Evolutionary conservation across 1,140 invertebrate genomes (phyloP).

Genomic region (Papilio dardanus): DNA sequence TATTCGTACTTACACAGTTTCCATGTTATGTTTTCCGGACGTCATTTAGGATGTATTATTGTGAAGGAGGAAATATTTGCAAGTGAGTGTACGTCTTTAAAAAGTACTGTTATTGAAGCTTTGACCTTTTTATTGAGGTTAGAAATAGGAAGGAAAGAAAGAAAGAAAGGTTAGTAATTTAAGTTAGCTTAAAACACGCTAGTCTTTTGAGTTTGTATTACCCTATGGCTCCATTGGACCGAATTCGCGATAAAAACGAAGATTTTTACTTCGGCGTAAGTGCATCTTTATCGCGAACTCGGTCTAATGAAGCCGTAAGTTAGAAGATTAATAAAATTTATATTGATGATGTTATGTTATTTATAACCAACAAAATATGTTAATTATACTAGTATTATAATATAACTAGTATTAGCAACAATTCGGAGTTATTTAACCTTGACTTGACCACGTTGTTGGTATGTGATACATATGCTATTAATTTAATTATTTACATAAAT

Average conservation of each 20-base stretch:
- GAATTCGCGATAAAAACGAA: too few species aligned
- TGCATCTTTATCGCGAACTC: too few species aligned
- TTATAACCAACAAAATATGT: slow-evolving; percentile 5
- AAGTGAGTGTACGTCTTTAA: neutral
- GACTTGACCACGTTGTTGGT: neutral
- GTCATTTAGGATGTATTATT: slow-evolving; percentile 24
- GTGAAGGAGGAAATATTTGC: neutral
- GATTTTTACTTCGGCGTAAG: too few species aligned
- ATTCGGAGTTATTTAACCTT: neutral
- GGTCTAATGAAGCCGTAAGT: too few species aligned
- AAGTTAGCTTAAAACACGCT: too few species aligned
- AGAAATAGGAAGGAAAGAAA: too few species aligned
- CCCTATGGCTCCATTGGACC: too few species aligned
- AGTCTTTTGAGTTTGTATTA: too few species aligned
- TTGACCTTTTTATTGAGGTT: neutral
- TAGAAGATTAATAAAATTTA: too few species aligned
- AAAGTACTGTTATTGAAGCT: neutral
- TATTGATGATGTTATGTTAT: neutral
- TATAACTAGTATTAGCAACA: neutral
- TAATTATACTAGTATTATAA: neutral
- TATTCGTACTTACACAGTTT: too few species aligned
- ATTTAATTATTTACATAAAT: slow-evolving; percentile 3
- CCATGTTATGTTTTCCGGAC: neutral
- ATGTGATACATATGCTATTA: neutral
- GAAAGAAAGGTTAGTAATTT: too few species aligned